These are phyloP conservation scores for Drosophila arawakana DNA, from an alignment of 1,140 invertebrate genomes.

Conservation along the genomic window DNA sequence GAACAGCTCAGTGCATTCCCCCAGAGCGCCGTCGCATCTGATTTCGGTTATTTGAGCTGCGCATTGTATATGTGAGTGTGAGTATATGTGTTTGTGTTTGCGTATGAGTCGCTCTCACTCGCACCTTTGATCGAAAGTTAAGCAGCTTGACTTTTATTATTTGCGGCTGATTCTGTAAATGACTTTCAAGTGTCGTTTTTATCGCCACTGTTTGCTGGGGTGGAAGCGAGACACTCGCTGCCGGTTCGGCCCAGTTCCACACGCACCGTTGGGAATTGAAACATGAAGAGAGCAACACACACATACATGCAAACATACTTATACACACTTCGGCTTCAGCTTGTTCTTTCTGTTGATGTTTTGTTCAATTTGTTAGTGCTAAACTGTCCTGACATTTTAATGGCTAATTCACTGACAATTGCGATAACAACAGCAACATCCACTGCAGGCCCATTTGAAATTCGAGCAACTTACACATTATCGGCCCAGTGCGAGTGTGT, in stretches of 20 bases:
- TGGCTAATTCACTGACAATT: constrained; percentile 41
- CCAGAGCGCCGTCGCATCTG: constrained; percentile 68
- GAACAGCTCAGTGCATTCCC: constrained; percentile 53
- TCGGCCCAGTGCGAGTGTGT: constrained; percentile 51
- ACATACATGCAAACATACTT: neutral
- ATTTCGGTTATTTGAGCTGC: constrained; percentile 74
- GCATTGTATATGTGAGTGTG: constrained; percentile 24
- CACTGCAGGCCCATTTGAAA: constrained; percentile 47
- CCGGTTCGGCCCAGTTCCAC: constrained; percentile 21
- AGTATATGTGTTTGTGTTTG: constrained; percentile 13
- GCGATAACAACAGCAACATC: constrained; percentile 32
- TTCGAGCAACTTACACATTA: constrained; percentile 63
- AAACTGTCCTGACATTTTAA: constrained; percentile 58
- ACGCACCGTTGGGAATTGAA: constrained; percentile 26
- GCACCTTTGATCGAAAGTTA: constrained; percentile 47
- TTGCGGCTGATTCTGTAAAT: constrained; percentile 78
- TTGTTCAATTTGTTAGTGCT: constrained; percentile 48
- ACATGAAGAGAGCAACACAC: constrained; percentile 6
- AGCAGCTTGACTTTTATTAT: constrained; percentile 82
- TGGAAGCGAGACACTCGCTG: constrained; percentile 22
- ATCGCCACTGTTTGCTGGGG: constrained; percentile 51
- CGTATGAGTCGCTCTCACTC: constrained; percentile 22
- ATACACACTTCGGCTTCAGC: neutral
- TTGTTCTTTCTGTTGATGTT: constrained; percentile 14
- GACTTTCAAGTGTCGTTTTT: constrained; percentile 66